phyloP scores from a whole-genome alignment of 2,113 vertebrate genomes.

The Nycticorax nycticorax region DNA sequence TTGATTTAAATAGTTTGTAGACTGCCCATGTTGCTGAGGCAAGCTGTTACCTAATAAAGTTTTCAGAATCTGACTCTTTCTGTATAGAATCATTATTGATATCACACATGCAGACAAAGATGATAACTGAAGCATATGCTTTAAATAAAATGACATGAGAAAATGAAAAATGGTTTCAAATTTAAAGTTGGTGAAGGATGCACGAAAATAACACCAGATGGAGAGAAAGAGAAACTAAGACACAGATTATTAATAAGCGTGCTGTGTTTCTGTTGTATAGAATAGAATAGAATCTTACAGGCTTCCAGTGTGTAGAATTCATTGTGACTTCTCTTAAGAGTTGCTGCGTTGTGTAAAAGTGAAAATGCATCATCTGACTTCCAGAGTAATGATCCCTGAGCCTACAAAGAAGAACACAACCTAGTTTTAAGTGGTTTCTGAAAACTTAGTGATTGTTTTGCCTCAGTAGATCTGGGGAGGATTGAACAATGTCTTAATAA shows the following conservation, averaged over 20 bases:
- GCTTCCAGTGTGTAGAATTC: neutral
- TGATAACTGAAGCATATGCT: conserved; percentile 52
- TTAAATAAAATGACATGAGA: conserved; percentile 26
- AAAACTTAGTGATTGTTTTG: neutral
- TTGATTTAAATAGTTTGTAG: conserved; percentile 55
- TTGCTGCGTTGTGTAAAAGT: neutral
- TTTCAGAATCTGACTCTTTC: conserved; percentile 25
- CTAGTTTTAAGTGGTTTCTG: neutral
- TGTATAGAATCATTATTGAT: conserved; percentile 35
- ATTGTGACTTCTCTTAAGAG: neutral
- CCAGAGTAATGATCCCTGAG: neutral
- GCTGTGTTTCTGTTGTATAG: neutral
- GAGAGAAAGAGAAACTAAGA: conserved; percentile 45
- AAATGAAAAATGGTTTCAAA: conserved; percentile 48
- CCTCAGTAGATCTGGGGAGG: neutral
- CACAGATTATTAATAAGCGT: neutral
- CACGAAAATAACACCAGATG: conserved; percentile 24
- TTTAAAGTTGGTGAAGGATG: conserved; percentile 24
- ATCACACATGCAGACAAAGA: conserved; percentile 54
- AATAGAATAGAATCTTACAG: neutral
- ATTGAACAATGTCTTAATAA: neutral
- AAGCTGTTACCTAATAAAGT: conserved; percentile 54
- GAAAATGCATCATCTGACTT: neutral
- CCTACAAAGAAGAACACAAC: neutral
- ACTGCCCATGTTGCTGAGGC: conserved; percentile 17